Evolutionary conservation across 2,113 vertebrate genomes (phyloP).

Genomic region (Epinephelus moara): DNA sequence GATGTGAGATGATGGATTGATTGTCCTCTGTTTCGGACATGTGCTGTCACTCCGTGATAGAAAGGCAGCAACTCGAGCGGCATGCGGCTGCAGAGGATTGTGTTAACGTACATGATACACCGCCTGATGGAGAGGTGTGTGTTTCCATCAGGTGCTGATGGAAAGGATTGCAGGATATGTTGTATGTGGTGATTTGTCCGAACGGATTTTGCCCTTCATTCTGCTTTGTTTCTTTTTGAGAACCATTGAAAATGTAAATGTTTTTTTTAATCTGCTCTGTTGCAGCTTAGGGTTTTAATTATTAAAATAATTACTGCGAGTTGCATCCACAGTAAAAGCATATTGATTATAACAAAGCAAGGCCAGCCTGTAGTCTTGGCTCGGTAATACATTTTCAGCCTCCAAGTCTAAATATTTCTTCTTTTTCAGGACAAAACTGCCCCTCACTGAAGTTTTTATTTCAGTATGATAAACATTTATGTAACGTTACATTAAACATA

Average conservation of each 20-base stretch:
- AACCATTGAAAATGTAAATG: neutral
- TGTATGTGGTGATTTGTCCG: constrained; percentile 18
- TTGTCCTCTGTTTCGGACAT: constrained; percentile 64
- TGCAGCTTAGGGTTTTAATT: constrained; percentile 20
- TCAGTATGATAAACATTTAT: neutral
- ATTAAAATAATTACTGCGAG: constrained; percentile 22
- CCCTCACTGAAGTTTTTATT: neutral
- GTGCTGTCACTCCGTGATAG: constrained; percentile 64
- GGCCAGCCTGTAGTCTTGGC: constrained; percentile 7
- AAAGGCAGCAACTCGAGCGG: constrained; percentile 41
- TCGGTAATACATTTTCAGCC: neutral
- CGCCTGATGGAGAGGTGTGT: constrained; percentile 37
- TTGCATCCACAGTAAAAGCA: constrained; percentile 12
- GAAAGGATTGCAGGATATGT: neutral
- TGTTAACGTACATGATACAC: constrained; percentile 52
- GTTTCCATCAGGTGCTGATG: constrained; percentile 3
- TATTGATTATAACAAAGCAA: constrained; percentile 52
- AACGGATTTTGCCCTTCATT: constrained; percentile 4
- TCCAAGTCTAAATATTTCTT: constrained; percentile 2
- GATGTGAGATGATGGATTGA: constrained; percentile 76
- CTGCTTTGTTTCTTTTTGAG: neutral
- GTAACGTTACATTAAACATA: neutral
- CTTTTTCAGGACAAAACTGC: neutral
- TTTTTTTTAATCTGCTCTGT: constrained; percentile 5
- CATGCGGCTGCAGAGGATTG: constrained; percentile 30